phyloP scores from a whole-genome alignment of 30 jellyfish, hydroid and myxozoan species.

The Aurelia aurita region DNA sequence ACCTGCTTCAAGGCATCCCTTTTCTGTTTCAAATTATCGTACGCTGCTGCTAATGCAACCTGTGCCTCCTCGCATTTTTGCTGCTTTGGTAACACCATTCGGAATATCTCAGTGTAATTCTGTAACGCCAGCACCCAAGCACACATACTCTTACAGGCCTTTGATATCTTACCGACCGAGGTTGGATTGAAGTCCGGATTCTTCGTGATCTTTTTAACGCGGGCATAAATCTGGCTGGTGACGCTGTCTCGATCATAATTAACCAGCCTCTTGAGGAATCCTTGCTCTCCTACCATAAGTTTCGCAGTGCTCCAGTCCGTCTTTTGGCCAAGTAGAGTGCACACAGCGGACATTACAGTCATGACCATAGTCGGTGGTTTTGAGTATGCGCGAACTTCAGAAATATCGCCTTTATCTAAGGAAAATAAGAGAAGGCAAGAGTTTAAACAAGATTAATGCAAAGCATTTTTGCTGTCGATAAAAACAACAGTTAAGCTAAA shows the following conservation, averaged over 20 bases:
- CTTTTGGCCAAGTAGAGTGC: slow-evolving; percentile 86
- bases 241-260: slow-evolving; percentile 78
- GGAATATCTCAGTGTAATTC: slow-evolving; percentile 81
- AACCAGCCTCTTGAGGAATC: slow-evolving; percentile 79
- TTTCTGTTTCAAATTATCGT: slow-evolving; percentile 70
- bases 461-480: too few species aligned
- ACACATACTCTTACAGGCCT: slow-evolving; percentile 95
- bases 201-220: slow-evolving; percentile 78
- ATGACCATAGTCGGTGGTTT: slow-evolving; percentile 97
- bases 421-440: too few species aligned
- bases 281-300: slow-evolving; percentile 86
- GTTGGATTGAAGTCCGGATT: slow-evolving; percentile 88
- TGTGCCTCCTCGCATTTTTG: slow-evolving; percentile 88
- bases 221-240: slow-evolving; percentile 72
- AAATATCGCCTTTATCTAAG: slow-evolving; percentile 85
- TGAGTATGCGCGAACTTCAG: slow-evolving; percentile 87
- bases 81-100: slow-evolving; percentile 91
- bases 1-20: slow-evolving; percentile 76
- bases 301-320: slow-evolving; percentile 95
- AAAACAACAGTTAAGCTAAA: too few species aligned
- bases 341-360: slow-evolving; percentile 96
- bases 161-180: slow-evolving; percentile 90
- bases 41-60: slow-evolving; percentile 74
- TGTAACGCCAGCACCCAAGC: slow-evolving; percentile 95
- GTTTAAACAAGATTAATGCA: too few species aligned